phyloP scores from a whole-genome alignment of 2,113 vertebrate genomes.

The Coracopsis vasa region DNA sequence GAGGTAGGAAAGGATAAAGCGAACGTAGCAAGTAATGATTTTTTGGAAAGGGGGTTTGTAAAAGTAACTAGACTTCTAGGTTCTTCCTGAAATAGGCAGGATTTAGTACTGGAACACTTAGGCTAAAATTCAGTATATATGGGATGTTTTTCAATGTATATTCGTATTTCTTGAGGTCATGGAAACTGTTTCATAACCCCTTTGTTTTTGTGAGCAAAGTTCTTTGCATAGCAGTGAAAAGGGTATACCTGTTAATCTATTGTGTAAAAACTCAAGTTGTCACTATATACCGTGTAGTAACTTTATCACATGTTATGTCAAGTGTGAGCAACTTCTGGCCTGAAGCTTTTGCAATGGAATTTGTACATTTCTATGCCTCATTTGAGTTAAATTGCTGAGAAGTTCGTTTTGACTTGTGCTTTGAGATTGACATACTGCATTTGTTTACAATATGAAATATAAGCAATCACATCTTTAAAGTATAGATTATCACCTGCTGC shows the following conservation, averaged over 20 bases:
- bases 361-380: constrained; percentile 72
- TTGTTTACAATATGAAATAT: constrained; percentile 74
- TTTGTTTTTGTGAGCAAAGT: constrained; percentile 54
- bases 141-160: constrained; percentile 61
- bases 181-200: constrained; percentile 57
- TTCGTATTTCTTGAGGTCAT: constrained; percentile 62
- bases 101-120: constrained; percentile 55
- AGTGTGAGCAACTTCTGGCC: constrained; percentile 70
- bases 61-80: constrained; percentile 42
- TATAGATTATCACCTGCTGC: constrained; percentile 77
- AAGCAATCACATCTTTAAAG: constrained; percentile 74
- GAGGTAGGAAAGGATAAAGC: constrained; percentile 13
- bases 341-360: constrained; percentile 68
- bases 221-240: constrained; percentile 64
- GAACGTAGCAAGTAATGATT: background rate
- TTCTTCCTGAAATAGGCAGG: constrained; percentile 56
- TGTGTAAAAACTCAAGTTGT: constrained; percentile 62
- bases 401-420: constrained; percentile 73
- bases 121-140: constrained; percentile 59
- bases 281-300: constrained; percentile 70
- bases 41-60: background rate
- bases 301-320: constrained; percentile 66
- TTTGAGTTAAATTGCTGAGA: constrained; percentile 75
- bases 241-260: constrained; percentile 55
- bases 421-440: constrained; percentile 67